Base-by-base conservation (phyloP, 1,140 invertebrate genomes). In the Cydia fagiglandana region DNA sequence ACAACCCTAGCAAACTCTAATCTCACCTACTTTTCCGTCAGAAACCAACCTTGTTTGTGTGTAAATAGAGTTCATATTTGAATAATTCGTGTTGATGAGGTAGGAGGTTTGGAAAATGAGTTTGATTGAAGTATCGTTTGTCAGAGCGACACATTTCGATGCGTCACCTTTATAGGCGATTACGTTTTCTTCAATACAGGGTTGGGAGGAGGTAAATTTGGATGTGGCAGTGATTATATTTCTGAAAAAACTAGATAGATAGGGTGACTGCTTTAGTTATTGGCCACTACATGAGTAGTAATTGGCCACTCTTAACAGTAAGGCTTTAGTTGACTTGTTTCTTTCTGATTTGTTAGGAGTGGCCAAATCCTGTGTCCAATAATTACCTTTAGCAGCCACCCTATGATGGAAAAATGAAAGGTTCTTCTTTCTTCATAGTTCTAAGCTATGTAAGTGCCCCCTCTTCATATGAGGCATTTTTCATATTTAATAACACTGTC, bases 151-250 rank as follows among this genome's bases (percentile, higher is more conserved):
- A 78, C 78, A 79, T 83, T 80, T 79, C 84, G 88, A 84, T 78
- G 53, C 80, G 85, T 91, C 90, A 90, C 87, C 88, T 89, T 81
- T 91, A 90, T 91, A 87, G 84, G 76, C 88, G 90, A 91, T 91
- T 91, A 89, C 85, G 84, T 90, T 90, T 89, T 84, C 88, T 89
- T 89, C 88, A 86, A 90, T 88, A 88, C 86, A 83, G 10, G 28
- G 34, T 80, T 30, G 7, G 17, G 77, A 86, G 45, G 75, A 74
- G 30, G 73, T 82, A 83, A 76, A 12, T 7, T 17, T 82, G 80
- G 84, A 87, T 80, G 73, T 13, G 82, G 64, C 50, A 53, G 15
- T n/a, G 3, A 47, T 47, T 47, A 47, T 64, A 75, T 70, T 76
- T 28, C 5, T 17, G 15, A 64, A 38, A 6, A 34, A 34, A 34